Conservation (phyloP, 2,113 vertebrate genomes). For the Callionymus lyra region DNA sequence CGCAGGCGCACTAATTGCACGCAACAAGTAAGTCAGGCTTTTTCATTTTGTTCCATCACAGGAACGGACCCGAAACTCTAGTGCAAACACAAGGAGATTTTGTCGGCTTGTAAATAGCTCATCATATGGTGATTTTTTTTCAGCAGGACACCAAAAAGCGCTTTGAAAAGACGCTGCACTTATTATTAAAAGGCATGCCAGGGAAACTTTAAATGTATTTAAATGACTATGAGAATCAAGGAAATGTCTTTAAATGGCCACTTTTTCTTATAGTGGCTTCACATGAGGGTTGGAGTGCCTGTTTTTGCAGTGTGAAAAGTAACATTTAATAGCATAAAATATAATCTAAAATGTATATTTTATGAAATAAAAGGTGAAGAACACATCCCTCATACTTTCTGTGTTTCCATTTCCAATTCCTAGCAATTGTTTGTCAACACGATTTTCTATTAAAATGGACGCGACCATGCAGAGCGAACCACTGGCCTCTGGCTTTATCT, state of each 20-base stretch:
- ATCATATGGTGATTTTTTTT: conserved; percentile 85
- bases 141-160: conserved; percentile 68
- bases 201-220: conserved; percentile 22
- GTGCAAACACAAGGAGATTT: conserved; percentile 79
- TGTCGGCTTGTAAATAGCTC: conserved; percentile 80
- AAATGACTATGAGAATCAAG: conserved; percentile 40
- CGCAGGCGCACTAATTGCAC: conserved; percentile 88
- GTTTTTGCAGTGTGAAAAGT: not conserved
- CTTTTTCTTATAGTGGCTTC: conserved; percentile 50
- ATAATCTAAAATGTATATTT: no score
- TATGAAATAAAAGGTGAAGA: no score
- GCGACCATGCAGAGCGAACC: not conserved
- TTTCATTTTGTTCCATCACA: conserved; percentile 82
- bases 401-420: not conserved
- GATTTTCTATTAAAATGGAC: conserved; percentile 6
- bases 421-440: conserved; percentile 5
- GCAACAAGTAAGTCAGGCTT: conserved; percentile 91
- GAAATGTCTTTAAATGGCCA: conserved; percentile 48
- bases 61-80: conserved; percentile 82
- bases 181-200: conserved; percentile 59
- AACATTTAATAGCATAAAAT: no score
- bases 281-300: conserved; percentile 3
- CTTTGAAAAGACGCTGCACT: conserved; percentile 62
- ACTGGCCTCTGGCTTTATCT: conserved; percentile 4
- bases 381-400: no score